Conservation (phyloP, 2,113 vertebrate species). For the Menidia beryllina region DNA sequence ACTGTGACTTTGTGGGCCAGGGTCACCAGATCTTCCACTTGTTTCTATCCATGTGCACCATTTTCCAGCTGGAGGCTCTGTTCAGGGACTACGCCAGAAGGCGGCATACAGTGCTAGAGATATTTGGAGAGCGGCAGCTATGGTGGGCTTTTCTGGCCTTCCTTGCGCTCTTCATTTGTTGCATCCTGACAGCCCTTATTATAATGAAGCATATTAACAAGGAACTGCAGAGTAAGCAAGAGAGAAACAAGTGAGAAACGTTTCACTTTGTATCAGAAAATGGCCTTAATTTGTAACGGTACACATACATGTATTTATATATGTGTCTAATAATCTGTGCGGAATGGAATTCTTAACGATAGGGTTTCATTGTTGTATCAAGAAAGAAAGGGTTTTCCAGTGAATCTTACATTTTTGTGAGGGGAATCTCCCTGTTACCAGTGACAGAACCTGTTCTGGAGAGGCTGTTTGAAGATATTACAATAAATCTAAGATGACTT, state of each 20-base stretch:
- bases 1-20: constrained; percentile 90
- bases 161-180: constrained; percentile 82
- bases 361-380: constrained; percentile 19
- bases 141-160: constrained; percentile 84
- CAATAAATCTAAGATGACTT: neutral
- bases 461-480: neutral
- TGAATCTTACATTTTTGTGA: neutral
- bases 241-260: constrained; percentile 62
- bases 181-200: constrained; percentile 81
- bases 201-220: constrained; percentile 80
- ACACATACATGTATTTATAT: neutral
- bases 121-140: constrained; percentile 81
- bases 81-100: constrained; percentile 86
- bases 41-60: constrained; percentile 88
- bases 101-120: constrained; percentile 79
- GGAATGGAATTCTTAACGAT: neutral
- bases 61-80: constrained; percentile 92
- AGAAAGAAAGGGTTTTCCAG: neutral
- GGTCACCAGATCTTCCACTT: constrained; percentile 94
- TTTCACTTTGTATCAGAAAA: neutral
- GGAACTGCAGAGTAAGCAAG: constrained; percentile 64
- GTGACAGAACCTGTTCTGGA: neutral
- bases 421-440: constrained; percentile 14
- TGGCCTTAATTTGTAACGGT: neutral
- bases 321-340: neutral